phyloP scores from a whole-genome alignment of 2,113 vertebrate genomes.

The Sceloporus tristichus region DNA sequence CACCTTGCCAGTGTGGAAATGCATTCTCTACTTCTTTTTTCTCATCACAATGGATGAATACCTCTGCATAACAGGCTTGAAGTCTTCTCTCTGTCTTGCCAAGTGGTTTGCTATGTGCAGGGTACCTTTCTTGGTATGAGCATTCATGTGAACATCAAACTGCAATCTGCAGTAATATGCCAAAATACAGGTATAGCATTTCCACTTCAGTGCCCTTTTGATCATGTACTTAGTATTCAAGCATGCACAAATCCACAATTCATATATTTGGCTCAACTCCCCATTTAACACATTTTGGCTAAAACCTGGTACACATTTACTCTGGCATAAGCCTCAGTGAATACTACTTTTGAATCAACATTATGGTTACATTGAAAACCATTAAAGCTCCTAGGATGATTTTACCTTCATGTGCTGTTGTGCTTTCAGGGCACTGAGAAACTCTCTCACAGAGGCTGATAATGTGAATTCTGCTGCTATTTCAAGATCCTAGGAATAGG shows the following conservation, averaged over 20 bases:
- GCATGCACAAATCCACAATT: not conserved
- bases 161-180: not conserved
- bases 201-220: not conserved
- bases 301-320: not conserved
- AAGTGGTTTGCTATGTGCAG: not conserved
- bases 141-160: not conserved
- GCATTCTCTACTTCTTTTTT: not conserved
- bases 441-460: conserved; percentile 85
- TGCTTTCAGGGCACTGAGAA: conserved; percentile 86
- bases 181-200: not conserved
- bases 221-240: not conserved
- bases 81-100: too few relatives aligned
- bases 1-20: not conserved
- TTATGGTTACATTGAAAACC: not conserved
- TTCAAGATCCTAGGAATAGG: conserved; percentile 89
- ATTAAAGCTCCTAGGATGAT: conserved; percentile 7
- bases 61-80: not conserved
- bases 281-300: not conserved
- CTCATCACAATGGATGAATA: not conserved
- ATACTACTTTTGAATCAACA: not conserved
- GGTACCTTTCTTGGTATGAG: not conserved
- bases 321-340: not conserved
- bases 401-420: conserved; percentile 92
- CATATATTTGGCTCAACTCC: not conserved
- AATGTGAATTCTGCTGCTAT: conserved; percentile 94